Conservation (phyloP, 2,888 invertebrate genomes). For the Mesoligia furuncula region DNA sequence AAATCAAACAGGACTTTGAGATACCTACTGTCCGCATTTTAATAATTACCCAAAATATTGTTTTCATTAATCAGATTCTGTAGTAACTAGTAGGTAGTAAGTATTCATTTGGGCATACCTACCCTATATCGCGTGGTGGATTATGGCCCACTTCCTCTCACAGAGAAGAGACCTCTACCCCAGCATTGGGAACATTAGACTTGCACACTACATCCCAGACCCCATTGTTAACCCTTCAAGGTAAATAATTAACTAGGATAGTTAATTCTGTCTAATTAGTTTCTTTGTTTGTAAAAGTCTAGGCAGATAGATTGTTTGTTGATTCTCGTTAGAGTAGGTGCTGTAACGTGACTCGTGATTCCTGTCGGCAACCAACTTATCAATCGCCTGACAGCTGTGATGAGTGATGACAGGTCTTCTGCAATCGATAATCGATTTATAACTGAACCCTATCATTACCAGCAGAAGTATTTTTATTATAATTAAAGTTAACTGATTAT, state of each 20-base stretch:
- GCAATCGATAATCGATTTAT: constrained; percentile 29
- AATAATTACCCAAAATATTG: background rate
- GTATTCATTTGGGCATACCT: background rate
- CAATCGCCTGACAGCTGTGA: background rate
- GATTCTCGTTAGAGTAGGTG: background rate
- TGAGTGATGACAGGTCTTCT: constrained; percentile 40
- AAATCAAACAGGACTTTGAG: background rate
- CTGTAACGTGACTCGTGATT: background rate
- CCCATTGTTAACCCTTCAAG: background rate
- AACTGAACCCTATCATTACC: constrained; percentile 23
- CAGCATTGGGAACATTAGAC: too few species aligned
- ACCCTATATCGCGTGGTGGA: too few species aligned
- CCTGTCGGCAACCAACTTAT: constrained; percentile 1
- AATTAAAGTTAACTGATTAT: constrained; percentile 21
- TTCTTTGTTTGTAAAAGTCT: background rate
- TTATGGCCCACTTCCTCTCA: too few species aligned
- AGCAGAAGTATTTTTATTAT: constrained; percentile 1
- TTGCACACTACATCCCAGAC: background rate
- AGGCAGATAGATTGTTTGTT: background rate
- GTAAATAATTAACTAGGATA: background rate
- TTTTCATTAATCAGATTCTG: background rate
- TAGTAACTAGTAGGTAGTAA: too few species aligned
- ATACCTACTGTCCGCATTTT: background rate
- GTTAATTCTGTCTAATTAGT: background rate
- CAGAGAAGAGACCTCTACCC: too few species aligned